Conservation (phyloP, 2,113 vertebrate genomes). For the Pelobates fuscus region DNA sequence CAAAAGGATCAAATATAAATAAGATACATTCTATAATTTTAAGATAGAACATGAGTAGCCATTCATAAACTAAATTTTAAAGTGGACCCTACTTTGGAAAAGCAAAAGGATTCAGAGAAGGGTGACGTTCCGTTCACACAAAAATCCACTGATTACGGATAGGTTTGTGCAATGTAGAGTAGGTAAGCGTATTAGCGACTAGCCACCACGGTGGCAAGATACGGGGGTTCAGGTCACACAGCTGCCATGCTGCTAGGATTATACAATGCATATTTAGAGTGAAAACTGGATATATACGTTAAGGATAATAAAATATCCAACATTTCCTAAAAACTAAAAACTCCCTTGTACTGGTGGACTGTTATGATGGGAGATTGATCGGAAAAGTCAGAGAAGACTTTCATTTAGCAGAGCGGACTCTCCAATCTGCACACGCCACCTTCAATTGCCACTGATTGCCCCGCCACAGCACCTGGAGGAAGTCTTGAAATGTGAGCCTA, state of each 20-base stretch:
- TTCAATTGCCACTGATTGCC: slow-evolving; percentile 97
- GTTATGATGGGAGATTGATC: slow-evolving; percentile 56
- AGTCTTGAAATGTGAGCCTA: slow-evolving; percentile 98
- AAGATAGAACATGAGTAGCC: neutral
- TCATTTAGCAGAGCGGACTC: slow-evolving; percentile 73
- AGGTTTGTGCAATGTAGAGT: slow-evolving; percentile 18
- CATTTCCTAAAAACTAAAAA: slow-evolving; percentile 69
- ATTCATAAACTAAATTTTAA: slow-evolving; percentile 15
- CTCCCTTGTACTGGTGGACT: slow-evolving; percentile 62
- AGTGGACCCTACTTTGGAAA: slow-evolving; percentile 9
- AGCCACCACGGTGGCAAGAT: slow-evolving; percentile 22
- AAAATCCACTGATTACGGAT: slow-evolving; percentile 8
- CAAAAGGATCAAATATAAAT: neutral
- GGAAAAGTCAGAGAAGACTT: slow-evolving; percentile 53
- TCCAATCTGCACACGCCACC: slow-evolving; percentile 94
- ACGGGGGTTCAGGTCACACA: slow-evolving; percentile 50
- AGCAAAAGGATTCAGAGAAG: slow-evolving; percentile 9
- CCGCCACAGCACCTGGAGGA: slow-evolving; percentile 91
- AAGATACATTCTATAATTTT: neutral
- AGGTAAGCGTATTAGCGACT: slow-evolving; percentile 24
- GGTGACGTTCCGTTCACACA: neutral
- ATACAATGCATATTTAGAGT: slow-evolving; percentile 58
- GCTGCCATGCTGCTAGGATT: slow-evolving; percentile 51
- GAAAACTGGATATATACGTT: neutral
- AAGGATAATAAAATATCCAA: slow-evolving; percentile 66